Conservation (phyloP, 2,888 invertebrate genomes). For the Tortrix viridana region DNA sequence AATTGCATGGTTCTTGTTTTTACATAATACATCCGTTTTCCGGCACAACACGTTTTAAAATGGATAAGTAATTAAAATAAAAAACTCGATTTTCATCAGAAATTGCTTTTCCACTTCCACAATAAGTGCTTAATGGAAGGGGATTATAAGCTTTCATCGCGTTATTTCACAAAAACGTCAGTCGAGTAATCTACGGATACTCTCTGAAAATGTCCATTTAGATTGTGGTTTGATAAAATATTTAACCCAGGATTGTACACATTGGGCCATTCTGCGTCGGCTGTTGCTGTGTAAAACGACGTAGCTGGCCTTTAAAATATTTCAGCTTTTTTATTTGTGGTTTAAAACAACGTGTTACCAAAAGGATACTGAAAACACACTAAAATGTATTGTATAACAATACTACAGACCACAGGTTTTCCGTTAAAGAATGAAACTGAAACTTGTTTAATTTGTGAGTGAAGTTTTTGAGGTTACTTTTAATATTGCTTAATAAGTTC, state of each 20-base stretch:
- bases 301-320: constrained; percentile 3
- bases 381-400: too few species aligned
- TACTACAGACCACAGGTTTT: too few species aligned
- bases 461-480: too few species aligned
- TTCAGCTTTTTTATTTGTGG: neutral
- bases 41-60: neutral
- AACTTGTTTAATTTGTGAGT: too few species aligned
- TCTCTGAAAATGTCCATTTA: constrained; percentile 55
- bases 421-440: too few species aligned
- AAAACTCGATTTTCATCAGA: constrained; percentile 8
- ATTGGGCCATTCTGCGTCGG: constrained; percentile 25
- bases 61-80: constrained; percentile 2
- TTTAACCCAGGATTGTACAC: constrained; percentile 37
- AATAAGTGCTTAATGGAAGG: constrained; percentile 63
- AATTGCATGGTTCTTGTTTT: too few species aligned
- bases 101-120: constrained; percentile 45
- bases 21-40: too few species aligned
- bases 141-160: constrained; percentile 66
- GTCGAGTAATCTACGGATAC: constrained; percentile 56
- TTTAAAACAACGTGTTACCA: neutral
- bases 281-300: constrained; percentile 11
- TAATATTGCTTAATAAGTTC: too few species aligned
- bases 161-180: constrained; percentile 60
- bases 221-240: constrained; percentile 52
- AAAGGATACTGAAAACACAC: neutral